Base-by-base conservation (phyloP, 2,888 invertebrate species). In the Drosophila fulvimacula region DNA sequence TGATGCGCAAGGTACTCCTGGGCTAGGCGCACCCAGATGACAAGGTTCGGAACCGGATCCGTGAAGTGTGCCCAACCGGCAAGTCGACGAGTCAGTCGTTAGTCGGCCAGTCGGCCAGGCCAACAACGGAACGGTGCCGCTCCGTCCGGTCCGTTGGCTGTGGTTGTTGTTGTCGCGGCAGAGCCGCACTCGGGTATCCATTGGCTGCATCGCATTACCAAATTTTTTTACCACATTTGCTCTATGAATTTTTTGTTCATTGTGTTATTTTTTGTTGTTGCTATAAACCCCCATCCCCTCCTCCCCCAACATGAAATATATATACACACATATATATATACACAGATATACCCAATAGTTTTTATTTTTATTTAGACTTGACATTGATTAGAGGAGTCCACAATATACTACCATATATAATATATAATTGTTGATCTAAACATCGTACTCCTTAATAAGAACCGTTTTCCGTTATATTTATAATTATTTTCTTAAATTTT, bases 1-100 rank as follows among this genome's bases (percentile, higher is more conserved):
- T 97, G 95, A 95, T 97, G 93, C 95, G 96, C 82, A 97, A 98
- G 93, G 98, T 98, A 75, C 94, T 98, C 65, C 94, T 98, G 70
- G 98, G 98, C 70, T 97, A 93, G 69, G 19, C 46, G 39, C 15
- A 7, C 4, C 39, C 51, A 30, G 44, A 17, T 3, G 19, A 41
- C 42, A 38, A 21, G 39, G 52, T 52, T 15, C 55, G 41, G 42
- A 42, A 52, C 41, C 61, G 57, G 49, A 51, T 39, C 53, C 63
- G 68, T 60, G 61, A 51, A 17, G 21, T 44, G 49, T 24, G 61
- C 42, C 61, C 48, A 56, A 59, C 51, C 70, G 61, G 19, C 48
- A 48, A 48, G 51, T 61, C 57, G 53, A 65, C 39, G 32, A 38
- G 42, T 24, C 44, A n/a, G n/a, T n/a, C n/a, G n/a, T n/a, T n/a